Evolutionary conservation across 2,888 invertebrate genomes (phyloP).

Genomic region (Stegophylla sp.): DNA sequence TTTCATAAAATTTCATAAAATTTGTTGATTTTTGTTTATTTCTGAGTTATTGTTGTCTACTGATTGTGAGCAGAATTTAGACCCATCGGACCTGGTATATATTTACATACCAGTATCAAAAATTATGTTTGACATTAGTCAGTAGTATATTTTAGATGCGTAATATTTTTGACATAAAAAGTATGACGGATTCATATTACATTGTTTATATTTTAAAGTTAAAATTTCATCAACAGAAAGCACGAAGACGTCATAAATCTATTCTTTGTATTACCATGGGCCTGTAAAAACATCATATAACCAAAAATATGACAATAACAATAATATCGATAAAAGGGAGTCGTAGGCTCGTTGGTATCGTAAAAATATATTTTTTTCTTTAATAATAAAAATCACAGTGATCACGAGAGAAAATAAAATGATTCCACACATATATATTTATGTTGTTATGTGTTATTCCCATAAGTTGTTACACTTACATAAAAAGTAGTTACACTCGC

Average conservation of each 20-base stretch:
- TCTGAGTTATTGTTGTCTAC: no score
- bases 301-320: conserved; percentile 29
- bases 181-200: no score
- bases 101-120: no score
- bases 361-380: conserved; percentile 42
- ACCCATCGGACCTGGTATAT: no score
- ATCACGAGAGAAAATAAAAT: background rate
- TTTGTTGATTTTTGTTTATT: no score
- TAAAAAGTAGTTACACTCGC: background rate
- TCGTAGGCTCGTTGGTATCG: background rate
- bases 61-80: no score
- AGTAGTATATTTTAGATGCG: no score
- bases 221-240: no score
- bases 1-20: no score
- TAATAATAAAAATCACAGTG: conserved; percentile 12
- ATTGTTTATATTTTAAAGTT: no score
- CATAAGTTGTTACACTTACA: background rate
- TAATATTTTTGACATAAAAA: no score
- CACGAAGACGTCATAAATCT: background rate
- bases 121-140: no score
- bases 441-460: background rate
- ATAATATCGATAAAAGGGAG: conserved; percentile 5
- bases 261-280: background rate
- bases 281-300: background rate
- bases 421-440: background rate